Conservation (phyloP, 1,140 invertebrate species). For the Zaprionus tsacasi region DNA sequence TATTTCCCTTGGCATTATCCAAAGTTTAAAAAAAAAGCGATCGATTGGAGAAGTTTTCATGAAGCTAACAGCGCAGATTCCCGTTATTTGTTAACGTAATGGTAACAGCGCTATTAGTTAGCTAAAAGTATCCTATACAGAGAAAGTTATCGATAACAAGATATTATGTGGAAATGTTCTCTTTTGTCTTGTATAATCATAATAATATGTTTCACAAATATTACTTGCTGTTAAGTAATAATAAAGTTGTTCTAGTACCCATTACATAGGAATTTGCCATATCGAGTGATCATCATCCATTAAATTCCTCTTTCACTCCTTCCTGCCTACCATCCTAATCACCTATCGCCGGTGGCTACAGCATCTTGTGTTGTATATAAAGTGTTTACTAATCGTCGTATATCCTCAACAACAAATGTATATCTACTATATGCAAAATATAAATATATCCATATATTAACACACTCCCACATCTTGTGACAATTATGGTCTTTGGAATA, state of each 20-base stretch:
- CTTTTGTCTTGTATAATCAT: too few species aligned
- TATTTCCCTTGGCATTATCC: background rate
- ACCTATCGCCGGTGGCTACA: background rate
- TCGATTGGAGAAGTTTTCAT: background rate
- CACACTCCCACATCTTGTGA: conserved; percentile 13
- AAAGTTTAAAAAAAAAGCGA: background rate
- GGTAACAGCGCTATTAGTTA: background rate
- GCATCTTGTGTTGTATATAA: background rate
- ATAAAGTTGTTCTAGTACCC: background rate
- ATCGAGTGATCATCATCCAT: background rate
- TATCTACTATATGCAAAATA: background rate
- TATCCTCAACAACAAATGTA: background rate
- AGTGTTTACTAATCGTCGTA: background rate
- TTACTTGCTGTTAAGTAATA: background rate
- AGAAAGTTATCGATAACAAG: too few species aligned
- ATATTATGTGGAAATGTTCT: too few species aligned
- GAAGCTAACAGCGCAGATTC: background rate
- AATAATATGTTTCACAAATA: too few species aligned
- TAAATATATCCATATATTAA: background rate
- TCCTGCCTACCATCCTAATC: background rate
- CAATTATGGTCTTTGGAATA: conserved; percentile 25
- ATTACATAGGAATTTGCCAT: background rate
- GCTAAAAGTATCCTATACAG: background rate
- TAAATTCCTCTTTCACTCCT: background rate
- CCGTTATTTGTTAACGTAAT: background rate